Conservation (phyloP, 1,140 invertebrate genomes). For the Dinoponera quadriceps region DNA sequence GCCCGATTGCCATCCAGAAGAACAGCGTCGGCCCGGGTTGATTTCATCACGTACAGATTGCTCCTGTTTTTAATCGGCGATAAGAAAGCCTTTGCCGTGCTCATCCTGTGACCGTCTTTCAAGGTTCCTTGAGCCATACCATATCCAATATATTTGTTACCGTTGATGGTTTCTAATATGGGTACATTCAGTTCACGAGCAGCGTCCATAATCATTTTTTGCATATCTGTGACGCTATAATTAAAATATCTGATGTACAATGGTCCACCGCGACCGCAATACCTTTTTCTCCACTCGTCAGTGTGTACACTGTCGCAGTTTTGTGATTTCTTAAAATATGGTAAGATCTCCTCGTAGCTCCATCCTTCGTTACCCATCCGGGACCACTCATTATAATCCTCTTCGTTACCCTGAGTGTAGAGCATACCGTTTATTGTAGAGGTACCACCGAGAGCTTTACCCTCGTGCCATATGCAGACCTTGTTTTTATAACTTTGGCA, state of each 20-base stretch:
- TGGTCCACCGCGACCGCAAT: slow-evolving; percentile 78
- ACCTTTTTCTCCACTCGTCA: slow-evolving; percentile 71
- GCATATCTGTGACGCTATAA: slow-evolving; percentile 77
- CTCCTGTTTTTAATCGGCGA: slow-evolving; percentile 86
- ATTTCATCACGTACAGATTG: slow-evolving; percentile 90
- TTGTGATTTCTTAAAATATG: slow-evolving; percentile 86
- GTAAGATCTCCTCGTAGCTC: slow-evolving; percentile 87
- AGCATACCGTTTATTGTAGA: slow-evolving; percentile 94
- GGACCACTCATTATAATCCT: slow-evolving; percentile 90
- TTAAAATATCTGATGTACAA: slow-evolving; percentile 84
- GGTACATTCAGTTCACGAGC: slow-evolving; percentile 83
- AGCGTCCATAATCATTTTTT: slow-evolving; percentile 81
- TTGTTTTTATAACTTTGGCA: slow-evolving; percentile 86
- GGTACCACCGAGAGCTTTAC: slow-evolving; percentile 91
- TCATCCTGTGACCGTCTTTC: slow-evolving; percentile 87
- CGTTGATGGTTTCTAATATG: slow-evolving; percentile 79
- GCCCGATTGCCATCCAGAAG: slow-evolving; percentile 85
- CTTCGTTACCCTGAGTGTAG: slow-evolving; percentile 90
- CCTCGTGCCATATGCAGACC: slow-evolving; percentile 89
- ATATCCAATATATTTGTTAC: slow-evolving; percentile 85
- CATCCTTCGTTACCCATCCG: slow-evolving; percentile 86
- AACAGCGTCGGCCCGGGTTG: slow-evolving; percentile 87
- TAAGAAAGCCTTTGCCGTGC: slow-evolving; percentile 88
- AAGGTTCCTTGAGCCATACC: slow-evolving; percentile 83
- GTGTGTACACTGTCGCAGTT: slow-evolving; percentile 75